Percentiles rank a stretch among this genome's conserved stretches.
Evolutionary conservation across 2,797 vertebrate species (phyloP).

Genomic region (Hydrophis major): DNA sequence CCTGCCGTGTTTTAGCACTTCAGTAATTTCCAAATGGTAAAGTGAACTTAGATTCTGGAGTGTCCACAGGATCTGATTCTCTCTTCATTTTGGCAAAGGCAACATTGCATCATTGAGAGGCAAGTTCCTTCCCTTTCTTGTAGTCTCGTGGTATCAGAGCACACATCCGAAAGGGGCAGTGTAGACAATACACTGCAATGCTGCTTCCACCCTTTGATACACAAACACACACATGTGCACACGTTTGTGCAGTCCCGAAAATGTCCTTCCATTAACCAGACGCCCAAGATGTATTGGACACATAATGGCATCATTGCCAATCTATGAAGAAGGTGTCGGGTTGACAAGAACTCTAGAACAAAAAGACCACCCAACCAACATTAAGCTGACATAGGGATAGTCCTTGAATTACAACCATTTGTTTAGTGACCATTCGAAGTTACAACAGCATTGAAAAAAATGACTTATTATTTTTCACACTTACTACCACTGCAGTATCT

Average conservation of each 20-base stretch:
- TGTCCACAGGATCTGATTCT: background rate
- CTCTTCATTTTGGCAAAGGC: background rate
- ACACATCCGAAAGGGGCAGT: background rate
- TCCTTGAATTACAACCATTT: background rate
- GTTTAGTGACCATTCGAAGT: background rate
- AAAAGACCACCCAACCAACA: background rate
- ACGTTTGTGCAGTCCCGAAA: background rate
- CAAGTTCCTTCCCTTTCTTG: background rate
- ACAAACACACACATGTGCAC: background rate
- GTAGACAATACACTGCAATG: background rate
- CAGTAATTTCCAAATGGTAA: background rate
- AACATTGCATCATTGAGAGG: background rate
- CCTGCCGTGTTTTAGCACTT: background rate
- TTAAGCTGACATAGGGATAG: background rate
- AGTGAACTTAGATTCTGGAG: background rate
- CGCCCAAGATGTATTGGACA: background rate
- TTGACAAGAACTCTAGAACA: background rate
- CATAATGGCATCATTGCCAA: background rate
- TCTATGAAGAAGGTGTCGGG: background rate
- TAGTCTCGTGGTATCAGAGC: background rate
- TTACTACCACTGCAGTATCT: background rate
- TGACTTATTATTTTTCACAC: background rate
- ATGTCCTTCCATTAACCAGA: background rate
- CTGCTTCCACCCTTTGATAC: background rate
- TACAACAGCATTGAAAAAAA: background rate